These are phyloP conservation scores for Sphinx pinastri DNA, from an alignment of 2,888 invertebrate species.

Conservation along the genomic window DNA sequence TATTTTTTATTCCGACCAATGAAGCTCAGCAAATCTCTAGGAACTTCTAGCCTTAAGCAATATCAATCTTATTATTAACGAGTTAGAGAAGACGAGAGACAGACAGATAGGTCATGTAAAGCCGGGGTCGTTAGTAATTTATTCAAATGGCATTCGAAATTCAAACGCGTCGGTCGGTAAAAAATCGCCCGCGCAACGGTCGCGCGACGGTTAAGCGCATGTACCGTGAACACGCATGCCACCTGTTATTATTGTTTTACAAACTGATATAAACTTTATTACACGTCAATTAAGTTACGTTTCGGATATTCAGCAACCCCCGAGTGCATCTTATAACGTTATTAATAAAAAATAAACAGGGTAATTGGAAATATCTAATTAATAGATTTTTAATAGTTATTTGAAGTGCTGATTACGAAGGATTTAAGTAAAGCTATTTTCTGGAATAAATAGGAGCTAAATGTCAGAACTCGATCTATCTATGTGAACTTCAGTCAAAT, in stretches of 20 bases:
- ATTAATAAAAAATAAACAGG: slow-evolving; percentile 20
- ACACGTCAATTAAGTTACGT: not conserved
- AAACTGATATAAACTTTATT: slow-evolving; percentile 35
- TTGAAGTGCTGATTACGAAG: no score
- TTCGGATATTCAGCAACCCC: not conserved
- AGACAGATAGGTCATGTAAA: not conserved
- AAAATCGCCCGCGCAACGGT: slow-evolving; percentile 60
- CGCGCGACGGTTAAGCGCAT: slow-evolving; percentile 68
- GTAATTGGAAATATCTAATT: slow-evolving; percentile 6
- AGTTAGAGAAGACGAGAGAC: not conserved
- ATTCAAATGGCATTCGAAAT: slow-evolving; percentile 36
- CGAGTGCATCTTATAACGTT: not conserved
- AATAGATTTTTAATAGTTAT: slow-evolving; percentile 1
- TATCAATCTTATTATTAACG: no score
- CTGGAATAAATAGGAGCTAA: no score
- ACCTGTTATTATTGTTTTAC: slow-evolving; percentile 56
- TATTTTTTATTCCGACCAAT: no score
- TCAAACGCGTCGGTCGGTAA: slow-evolving; percentile 48
- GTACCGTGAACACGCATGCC: slow-evolving; percentile 67
- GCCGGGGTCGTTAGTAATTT: slow-evolving; percentile 4
- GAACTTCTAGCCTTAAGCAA: no score
- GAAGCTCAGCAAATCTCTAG: no score
- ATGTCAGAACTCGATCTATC: no score
- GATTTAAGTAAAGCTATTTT: no score
- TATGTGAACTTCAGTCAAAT: no score